Evolutionary conservation across 2,113 vertebrate genomes (phyloP), one percentile per base, ranked within the genome.

Genomic region (Acanthochromis polyacanthus): DNA sequence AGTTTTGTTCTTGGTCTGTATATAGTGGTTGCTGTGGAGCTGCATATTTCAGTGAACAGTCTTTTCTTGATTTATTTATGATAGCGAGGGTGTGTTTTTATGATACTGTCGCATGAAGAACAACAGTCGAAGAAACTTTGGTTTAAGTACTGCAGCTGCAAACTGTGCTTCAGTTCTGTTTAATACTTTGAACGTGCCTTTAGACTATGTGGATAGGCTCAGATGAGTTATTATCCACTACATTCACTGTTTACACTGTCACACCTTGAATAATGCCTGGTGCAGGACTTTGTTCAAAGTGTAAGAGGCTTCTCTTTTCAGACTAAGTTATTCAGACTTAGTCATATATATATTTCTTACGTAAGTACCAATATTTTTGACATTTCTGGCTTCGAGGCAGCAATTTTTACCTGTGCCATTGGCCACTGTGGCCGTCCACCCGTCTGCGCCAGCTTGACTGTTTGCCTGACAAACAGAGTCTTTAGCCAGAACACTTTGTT

Each of bases 401-500:
- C 11, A 51, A 46, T 61, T 48, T 65, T 62, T 36, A 46, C 67
- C 62, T 23, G 3, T 62, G 50, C 55, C 75, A 28, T 63, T 71
- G 80, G 60, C 65, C 61, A 40, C 23, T 78, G 75, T 43, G 46
- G 19, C 69, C 23, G n/a, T 56, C 56, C 78, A 52, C 58, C 58
- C 60, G 71, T 65, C 48, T 10, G 38, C 64, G 71, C 71, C 85
- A 77, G 80, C 48, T 71, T 55, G 43, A 81, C 85, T 89, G 87
- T 89, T 90, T 88, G 71, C 40, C 69, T 80, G 73, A 88, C 79
- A 81, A 91, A 90, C 73, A 83, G 28, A 74, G 19, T 68, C 72
- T 80, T 57, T 56, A 70, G 72, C 59, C 53, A 78, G 86, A 80
- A 92, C 91, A 89, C 55, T 85, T 71, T 91, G 81, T 90, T 76